A percentile compares a stretch with the other conserved stretches of the same genome.
phyloP scores from a whole-genome alignment of 2,888 invertebrate genomes.

The Allophyes oxyacanthae region DNA sequence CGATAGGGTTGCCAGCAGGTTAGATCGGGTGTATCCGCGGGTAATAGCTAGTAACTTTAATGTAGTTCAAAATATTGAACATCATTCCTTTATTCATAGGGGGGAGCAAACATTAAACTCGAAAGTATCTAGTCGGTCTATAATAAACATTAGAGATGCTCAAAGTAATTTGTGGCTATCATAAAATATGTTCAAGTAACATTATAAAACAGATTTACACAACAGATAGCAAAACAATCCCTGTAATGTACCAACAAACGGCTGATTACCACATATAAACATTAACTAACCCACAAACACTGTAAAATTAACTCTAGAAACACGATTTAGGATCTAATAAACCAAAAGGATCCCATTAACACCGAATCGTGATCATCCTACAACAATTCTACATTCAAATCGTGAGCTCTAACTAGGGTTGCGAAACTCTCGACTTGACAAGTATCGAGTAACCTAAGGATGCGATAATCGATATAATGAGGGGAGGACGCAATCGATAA shows the following conservation, averaged over 20 bases:
- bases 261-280: constrained; percentile 10
- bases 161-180: too few relatives aligned
- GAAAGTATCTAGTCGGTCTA: too few relatives aligned
- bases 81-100: too few relatives aligned
- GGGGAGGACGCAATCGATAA: constrained; percentile 56
- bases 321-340: constrained; percentile 30
- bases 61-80: too few relatives aligned
- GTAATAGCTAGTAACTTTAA: too few relatives aligned
- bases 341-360: constrained; percentile 25
- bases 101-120: too few relatives aligned
- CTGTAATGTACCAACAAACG: not conserved
- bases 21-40: too few relatives aligned
- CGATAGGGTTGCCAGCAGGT: too few relatives aligned
- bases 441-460: constrained; percentile 46
- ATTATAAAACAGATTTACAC: not conserved
- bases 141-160: too few relatives aligned
- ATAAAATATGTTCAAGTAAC: too few relatives aligned
- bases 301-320: not conserved
- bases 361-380: constrained; percentile 36
- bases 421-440: constrained; percentile 40
- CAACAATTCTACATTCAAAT: constrained; percentile 6
- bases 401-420: constrained; percentile 37
- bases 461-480: constrained; percentile 59
- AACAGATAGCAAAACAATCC: constrained; percentile 6
- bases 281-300: constrained; percentile 11